These are phyloP conservation scores for Scrobipalpa costella DNA, from an alignment of 2,888 invertebrate species.

Conservation along the genomic window DNA sequence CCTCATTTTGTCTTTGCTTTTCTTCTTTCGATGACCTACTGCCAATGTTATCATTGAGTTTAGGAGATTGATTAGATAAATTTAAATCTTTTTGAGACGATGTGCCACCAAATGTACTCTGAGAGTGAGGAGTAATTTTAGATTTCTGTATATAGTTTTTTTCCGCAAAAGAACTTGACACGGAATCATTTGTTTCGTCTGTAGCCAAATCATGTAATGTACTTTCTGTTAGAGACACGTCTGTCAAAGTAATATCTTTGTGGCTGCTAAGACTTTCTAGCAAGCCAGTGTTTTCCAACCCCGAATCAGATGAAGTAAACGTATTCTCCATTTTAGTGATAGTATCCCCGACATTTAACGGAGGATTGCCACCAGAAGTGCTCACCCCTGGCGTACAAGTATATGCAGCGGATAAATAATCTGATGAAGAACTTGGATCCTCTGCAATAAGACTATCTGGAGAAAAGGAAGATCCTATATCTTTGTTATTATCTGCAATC, in stretches of 20 bases:
- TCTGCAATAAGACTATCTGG: conserved; percentile 70
- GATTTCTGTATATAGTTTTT: conserved; percentile 41
- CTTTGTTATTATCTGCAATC: conserved; percentile 40
- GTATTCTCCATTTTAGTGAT: conserved; percentile 66
- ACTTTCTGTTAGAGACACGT: conserved; percentile 68
- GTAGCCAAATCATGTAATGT: conserved; percentile 64
- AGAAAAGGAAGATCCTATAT: conserved; percentile 54
- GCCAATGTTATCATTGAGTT: conserved; percentile 44
- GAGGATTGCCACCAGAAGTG: conserved; percentile 46
- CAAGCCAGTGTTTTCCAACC: conserved; percentile 69
- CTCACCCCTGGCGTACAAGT: conserved; percentile 58
- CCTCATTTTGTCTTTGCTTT: conserved; percentile 83
- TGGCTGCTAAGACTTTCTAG: conserved; percentile 64
- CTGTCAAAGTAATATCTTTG: conserved; percentile 65
- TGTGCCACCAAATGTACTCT: conserved; percentile 37
- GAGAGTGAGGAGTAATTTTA: conserved; percentile 38
- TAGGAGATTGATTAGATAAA: conserved; percentile 36
- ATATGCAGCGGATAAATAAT: conserved; percentile 69
- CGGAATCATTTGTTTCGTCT: conserved; percentile 52
- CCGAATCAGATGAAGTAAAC: conserved; percentile 71
- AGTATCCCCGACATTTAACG: conserved; percentile 57
- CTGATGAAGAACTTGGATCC: conserved; percentile 69
- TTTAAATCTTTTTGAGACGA: conserved; percentile 43
- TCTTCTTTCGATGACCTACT: conserved; percentile 76
- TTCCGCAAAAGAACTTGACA: conserved; percentile 46